Base-by-base conservation (phyloP, 2,113 vertebrate species). In the Cathartes aura region DNA sequence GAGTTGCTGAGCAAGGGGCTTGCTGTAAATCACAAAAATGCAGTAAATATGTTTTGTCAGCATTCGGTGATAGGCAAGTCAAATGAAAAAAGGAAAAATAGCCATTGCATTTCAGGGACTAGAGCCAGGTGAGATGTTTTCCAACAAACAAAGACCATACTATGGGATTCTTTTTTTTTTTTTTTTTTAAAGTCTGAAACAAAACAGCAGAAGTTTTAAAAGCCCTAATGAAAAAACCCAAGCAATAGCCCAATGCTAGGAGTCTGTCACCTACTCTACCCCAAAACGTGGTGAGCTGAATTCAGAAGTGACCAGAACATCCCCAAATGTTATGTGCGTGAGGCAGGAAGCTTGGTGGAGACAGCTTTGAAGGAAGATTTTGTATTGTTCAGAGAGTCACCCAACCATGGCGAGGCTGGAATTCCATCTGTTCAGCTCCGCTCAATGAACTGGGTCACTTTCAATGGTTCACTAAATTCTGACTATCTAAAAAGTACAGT, bases 401-500 rank as follows among this genome's bases (percentile, higher is more conserved):
- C 96, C 96, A 98, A 97, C 96, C 97, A 87, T 76, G 80, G 74
- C 67, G 1, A 96, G 98, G 97, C 82, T 98, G 94, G 97, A 98
- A 98, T 98, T 98, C 98, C 98, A 98, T 98, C 98, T 98, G 98
- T 98, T 98, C 97, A 95, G 97, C 96, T 98, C 96, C 75, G 97
- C 96, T 98, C 98, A 98, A 87, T 97, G 98, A 98, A 96, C 98
- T 98, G 98, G 98, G 98, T 98, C 97, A 98, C 96, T 98, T 98
- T 98, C 93, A 98, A 98, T 82, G 98, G 98, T 98, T 98, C 97
- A 97, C 95, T 98, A 97, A 97, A 59, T 98, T 97, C 98, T 98
- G 98, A 98, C 98, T 98, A 97, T 98, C 98, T 98, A 98, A 98
- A 98, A 98, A 98, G 97, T 98, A 98, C 97, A 98, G 97, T 97